Evolutionary conservation across 2,113 vertebrate species (phyloP).

Genomic region (Planiliza haematocheilus): DNA sequence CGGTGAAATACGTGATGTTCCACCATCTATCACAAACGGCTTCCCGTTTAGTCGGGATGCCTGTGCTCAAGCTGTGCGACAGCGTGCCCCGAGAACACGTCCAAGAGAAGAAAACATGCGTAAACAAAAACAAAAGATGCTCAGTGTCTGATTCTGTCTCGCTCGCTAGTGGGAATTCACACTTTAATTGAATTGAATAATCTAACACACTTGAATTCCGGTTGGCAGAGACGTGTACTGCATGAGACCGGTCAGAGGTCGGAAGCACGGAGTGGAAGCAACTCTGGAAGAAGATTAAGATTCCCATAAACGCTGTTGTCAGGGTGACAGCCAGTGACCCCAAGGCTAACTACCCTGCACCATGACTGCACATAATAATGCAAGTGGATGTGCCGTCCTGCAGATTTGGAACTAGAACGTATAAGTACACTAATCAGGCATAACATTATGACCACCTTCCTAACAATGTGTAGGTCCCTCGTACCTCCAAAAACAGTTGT

Average conservation of each 20-base stretch:
- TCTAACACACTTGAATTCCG: background rate
- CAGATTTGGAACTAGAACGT: background rate
- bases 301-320: background rate
- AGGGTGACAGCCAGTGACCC: too few species aligned
- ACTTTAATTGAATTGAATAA: too few species aligned
- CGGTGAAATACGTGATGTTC: slow-evolving; percentile 50
- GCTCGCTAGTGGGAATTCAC: background rate
- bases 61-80: slow-evolving; percentile 53
- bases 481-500: too few species aligned
- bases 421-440: too few species aligned
- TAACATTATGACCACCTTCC: too few species aligned
- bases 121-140: slow-evolving; percentile 30
- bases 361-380: background rate
- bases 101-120: slow-evolving; percentile 33
- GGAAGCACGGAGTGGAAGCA: background rate
- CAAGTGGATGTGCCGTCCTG: background rate
- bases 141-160: background rate
- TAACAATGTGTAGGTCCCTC: too few species aligned
- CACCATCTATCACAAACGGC: slow-evolving; percentile 51
- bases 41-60: slow-evolving; percentile 27
- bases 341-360: background rate
- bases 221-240: background rate
- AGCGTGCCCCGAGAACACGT: slow-evolving; percentile 23
- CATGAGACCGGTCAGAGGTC: background rate
- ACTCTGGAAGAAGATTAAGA: background rate